phyloP scores from a whole-genome alignment of 2,797 vertebrate species.

The Melanotaenia nigrans region DNA sequence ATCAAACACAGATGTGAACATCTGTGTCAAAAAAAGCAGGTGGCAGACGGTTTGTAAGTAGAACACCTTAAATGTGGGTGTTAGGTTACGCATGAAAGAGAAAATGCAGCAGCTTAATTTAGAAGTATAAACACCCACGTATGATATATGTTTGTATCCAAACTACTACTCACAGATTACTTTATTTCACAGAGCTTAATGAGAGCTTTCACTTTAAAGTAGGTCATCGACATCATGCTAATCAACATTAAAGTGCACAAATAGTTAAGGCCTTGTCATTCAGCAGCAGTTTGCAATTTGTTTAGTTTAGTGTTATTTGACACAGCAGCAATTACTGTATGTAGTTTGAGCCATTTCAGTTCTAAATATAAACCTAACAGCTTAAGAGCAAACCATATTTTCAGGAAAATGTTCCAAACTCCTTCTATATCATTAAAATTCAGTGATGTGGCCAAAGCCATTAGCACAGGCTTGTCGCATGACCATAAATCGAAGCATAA shows the following conservation, averaged over 20 bases:
- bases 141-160: conserved; percentile 17
- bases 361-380: neutral
- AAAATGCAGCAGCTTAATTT: conserved; percentile 35
- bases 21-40: conserved; percentile 1
- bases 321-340: conserved; percentile 4
- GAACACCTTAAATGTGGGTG: conserved; percentile 16
- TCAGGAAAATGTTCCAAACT: neutral
- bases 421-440: neutral
- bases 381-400: neutral
- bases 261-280: conserved; percentile 50
- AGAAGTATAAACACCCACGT: conserved; percentile 30
- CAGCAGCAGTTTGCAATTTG: neutral
- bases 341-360: neutral
- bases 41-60: conserved; percentile 3
- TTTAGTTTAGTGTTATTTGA: conserved; percentile 25
- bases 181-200: conserved; percentile 37
- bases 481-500: neutral
- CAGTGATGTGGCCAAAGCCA: neutral
- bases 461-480: neutral
- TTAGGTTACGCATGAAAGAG: conserved; percentile 45
- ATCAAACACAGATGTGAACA: conserved; percentile 35
- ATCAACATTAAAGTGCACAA: conserved; percentile 34
- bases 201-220: conserved; percentile 43
- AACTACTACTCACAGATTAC: conserved; percentile 23
- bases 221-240: conserved; percentile 49